A percentile compares a stretch with the other conserved stretches of the same genome.
These are phyloP conservation scores for Cuculus canorus DNA, from an alignment of 2,797 vertebrate genomes.

Conservation along the genomic window DNA sequence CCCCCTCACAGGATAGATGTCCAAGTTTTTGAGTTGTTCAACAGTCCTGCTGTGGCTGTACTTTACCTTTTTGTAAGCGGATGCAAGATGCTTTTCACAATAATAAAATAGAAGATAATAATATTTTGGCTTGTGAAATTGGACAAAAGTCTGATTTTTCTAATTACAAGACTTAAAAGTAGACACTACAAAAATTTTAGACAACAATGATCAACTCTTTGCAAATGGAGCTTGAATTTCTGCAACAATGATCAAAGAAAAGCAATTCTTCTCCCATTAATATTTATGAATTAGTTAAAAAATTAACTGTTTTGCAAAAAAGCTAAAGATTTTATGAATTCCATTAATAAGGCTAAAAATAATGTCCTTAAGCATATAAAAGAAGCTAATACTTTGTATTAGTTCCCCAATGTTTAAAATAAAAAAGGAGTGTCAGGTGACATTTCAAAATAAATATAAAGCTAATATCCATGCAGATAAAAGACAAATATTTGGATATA, in stretches of 20 bases:
- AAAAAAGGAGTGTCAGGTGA: background rate
- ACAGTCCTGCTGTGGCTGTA: background rate
- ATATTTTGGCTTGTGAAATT: background rate
- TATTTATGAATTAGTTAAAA: background rate
- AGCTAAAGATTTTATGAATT: background rate
- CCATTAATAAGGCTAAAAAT: background rate
- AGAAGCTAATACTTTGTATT: background rate
- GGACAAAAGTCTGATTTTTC: background rate
- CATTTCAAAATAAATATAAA: background rate
- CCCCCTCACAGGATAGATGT: background rate
- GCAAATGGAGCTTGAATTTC: background rate
- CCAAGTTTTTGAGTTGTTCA: background rate
- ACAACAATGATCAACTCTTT: background rate
- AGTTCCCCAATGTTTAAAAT: background rate
- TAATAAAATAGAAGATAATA: background rate
- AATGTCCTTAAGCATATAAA: background rate
- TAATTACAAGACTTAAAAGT: background rate
- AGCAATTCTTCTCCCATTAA: background rate
- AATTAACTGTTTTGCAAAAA: background rate
- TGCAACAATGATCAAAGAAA: background rate
- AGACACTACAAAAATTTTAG: background rate
- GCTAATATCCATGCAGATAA: background rate
- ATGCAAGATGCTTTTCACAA: background rate
- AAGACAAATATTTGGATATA: slow-evolving; percentile 18
- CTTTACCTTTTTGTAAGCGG: background rate